Base-by-base conservation (phyloP, 2,113 vertebrate genomes). In the Limanda limanda region DNA sequence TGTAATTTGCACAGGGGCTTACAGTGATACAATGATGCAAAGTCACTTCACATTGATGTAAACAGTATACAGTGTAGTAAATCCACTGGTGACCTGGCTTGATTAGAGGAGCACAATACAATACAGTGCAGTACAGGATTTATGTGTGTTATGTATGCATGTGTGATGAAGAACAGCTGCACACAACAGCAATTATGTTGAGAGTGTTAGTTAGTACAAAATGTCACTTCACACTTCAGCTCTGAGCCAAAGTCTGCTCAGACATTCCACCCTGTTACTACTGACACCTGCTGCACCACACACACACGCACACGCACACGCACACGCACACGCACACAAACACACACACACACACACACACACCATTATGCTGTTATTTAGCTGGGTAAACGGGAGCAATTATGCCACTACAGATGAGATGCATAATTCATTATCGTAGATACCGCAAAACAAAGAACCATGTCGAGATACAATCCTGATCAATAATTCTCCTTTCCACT, bases 141-240 rank as follows among this genome's bases (percentile, higher is more conserved):
- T n/a, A 54, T 25, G 56, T 18, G 4, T 4, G 15, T 20, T 10
- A 0, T 58, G 2, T 58, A 48, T 21, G 51, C 31, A 20, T 51
- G 18, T 51, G 48, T 51, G 48, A n/a, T 45, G 52, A 42, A 13
- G 12, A 84, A 78, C 86, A 88, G 78, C 83, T 86, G 83, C 52
- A 2, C 47, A 79, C 58, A 35, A 67, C 57, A 77, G 69, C 73
- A 79, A 77, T 88, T 84, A 79, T 24, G 25, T 18, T 77, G 82
- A 72, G 65, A 86, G 82, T 63, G 61, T 81, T 73, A 88, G 76
- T 48, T 72, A 88, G 74, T 25, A 69, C 59, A 51, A 71, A 68
- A 54, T 64, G 58, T 90, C 84, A 80, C 47, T 82, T 89, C 82
- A 84, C 91, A 90, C 82, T 58, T 24, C 61, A 57, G 40, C 56